These are phyloP conservation scores for Tolypeutes matacus DNA, from an alignment of 2,797 vertebrate species.

Conservation along the genomic window DNA sequence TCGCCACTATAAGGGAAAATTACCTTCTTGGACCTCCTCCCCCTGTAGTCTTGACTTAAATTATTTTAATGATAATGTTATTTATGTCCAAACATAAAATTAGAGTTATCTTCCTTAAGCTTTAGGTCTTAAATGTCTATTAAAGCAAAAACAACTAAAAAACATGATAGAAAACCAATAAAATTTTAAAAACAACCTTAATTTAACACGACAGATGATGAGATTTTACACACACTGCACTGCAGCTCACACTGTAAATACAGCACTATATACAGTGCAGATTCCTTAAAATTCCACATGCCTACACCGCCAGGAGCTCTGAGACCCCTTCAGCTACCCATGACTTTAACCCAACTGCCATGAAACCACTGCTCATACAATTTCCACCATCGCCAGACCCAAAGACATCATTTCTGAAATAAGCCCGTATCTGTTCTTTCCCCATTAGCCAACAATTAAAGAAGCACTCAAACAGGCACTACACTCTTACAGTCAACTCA, in stretches of 20 bases:
- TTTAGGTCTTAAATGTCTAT: slow-evolving; percentile 39
- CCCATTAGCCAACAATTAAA: neutral
- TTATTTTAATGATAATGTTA: neutral
- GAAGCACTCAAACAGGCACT: neutral
- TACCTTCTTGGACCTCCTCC: neutral
- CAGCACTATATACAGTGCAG: accelerated
- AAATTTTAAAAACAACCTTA: neutral
- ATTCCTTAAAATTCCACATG: too few relatives aligned
- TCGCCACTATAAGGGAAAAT: neutral
- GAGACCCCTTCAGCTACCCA: neutral
- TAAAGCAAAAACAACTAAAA: slow-evolving; percentile 36
- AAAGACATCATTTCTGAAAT: neutral
- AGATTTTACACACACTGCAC: neutral
- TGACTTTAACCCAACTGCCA: neutral
- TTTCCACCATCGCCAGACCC: neutral
- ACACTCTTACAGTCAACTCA: neutral
- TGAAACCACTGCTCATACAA: neutral
- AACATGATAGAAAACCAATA: slow-evolving; percentile 26
- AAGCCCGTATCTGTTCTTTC: neutral
- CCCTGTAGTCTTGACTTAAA: neutral
- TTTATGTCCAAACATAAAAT: neutral
- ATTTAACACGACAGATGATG: neutral
- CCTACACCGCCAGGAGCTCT: neutral
- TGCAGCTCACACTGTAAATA: neutral
- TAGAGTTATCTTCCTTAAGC: neutral